A percentile compares a stretch with the other conserved stretches of the same genome.
phyloP scores from a whole-genome alignment of 2,888 invertebrate genomes.

The Atrina japonica region DNA sequence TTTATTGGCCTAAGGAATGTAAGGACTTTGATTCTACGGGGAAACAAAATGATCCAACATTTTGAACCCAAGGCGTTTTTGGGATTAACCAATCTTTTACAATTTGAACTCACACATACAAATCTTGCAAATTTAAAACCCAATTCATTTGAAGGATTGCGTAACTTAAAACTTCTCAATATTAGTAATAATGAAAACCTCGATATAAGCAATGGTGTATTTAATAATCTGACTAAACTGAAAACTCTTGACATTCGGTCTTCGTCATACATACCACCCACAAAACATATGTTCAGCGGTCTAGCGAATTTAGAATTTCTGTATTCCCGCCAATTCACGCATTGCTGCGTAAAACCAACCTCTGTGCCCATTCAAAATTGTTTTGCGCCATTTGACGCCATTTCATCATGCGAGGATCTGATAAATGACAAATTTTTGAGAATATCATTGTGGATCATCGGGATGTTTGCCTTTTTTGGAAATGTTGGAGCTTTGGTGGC shows the following conservation, averaged over 20 bases:
- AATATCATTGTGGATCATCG: conserved; percentile 57
- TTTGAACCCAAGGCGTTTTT: conserved; percentile 34
- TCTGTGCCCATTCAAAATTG: conserved; percentile 39
- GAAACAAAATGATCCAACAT: conserved; percentile 24
- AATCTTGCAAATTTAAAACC: conserved; percentile 10
- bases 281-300: conserved; percentile 40
- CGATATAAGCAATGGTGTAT: conserved; percentile 31
- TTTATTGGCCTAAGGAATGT: conserved; percentile 39
- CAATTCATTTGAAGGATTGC: conserved; percentile 33
- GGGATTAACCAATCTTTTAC: conserved; percentile 34
- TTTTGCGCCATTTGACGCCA: conserved; percentile 53
- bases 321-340: conserved; percentile 42
- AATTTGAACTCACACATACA: conserved; percentile 17
- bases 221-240: conserved; percentile 26
- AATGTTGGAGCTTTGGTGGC: conserved; percentile 46
- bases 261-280: conserved; percentile 40
- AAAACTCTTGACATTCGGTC: conserved; percentile 35
- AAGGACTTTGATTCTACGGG: conserved; percentile 29
- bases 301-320: conserved; percentile 28
- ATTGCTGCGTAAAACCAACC: conserved; percentile 51
- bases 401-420: conserved; percentile 65
- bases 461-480: conserved; percentile 50
- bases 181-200: conserved; percentile 29
- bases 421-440: conserved; percentile 53
- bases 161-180: conserved; percentile 26